Percentiles rank a stretch among this genome's conserved stretches.
phyloP scores from a whole-genome alignment of 2,797 vertebrate species.

The Chelon auratus region DNA sequence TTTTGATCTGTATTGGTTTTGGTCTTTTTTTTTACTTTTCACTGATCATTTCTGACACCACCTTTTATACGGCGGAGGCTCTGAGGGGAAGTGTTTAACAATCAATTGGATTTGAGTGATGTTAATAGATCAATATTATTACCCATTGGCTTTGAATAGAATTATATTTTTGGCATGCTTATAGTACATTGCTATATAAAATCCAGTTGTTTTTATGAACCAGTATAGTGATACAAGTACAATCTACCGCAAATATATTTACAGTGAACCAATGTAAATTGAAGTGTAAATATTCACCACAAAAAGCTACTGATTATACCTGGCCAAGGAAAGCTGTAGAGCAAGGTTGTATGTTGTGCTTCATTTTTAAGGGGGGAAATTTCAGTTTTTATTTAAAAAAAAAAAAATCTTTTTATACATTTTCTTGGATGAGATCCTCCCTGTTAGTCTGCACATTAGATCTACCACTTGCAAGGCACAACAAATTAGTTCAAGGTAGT shows the following conservation, averaged over 20 bases:
- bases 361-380: not conserved
- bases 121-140: slow-evolving; percentile 15
- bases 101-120: not conserved
- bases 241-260: not conserved
- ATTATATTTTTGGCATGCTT: not conserved
- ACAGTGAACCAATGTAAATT: not conserved
- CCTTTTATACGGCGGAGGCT: not conserved
- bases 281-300: not conserved
- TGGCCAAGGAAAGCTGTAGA: not conserved
- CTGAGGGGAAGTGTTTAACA: not conserved
- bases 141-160: not conserved
- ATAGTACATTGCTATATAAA: not conserved
- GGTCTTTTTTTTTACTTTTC: not conserved
- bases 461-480: slow-evolving; percentile 9
- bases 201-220: not conserved
- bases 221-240: not conserved
- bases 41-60: not conserved
- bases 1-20: slow-evolving; percentile 12
- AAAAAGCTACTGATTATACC: not conserved
- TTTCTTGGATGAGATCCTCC: slow-evolving; percentile 2
- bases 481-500: slow-evolving; percentile 23
- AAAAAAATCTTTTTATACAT: not conserved
- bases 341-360: not conserved
- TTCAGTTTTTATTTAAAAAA: not conserved
- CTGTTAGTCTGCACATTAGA: not conserved